A percentile compares a stretch with the other conserved stretches of the same genome.
Evolutionary conservation across 2,888 invertebrate species (phyloP).

Genomic region (Scrobipalpa atriplicella): DNA sequence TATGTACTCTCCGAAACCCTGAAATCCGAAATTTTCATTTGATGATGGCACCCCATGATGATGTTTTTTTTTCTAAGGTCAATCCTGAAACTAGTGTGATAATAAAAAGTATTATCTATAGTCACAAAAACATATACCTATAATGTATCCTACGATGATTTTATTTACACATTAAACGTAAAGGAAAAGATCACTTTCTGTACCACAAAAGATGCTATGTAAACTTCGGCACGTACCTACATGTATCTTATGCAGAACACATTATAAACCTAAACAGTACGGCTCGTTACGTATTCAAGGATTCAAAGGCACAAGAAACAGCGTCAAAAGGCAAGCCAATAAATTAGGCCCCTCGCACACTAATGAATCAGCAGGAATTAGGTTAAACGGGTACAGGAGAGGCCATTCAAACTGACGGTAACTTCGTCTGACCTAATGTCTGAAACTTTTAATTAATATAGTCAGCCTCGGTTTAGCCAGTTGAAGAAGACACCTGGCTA

Average conservation of each 20-base stretch:
- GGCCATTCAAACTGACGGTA: conserved; percentile 16
- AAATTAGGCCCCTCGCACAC: conserved; percentile 15
- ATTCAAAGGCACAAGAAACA: conserved; percentile 4
- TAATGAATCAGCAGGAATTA: conserved; percentile 20
- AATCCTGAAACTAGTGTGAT: too few species aligned
- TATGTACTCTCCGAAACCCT: too few species aligned
- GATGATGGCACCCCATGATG: too few species aligned
- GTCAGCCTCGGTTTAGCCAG: conserved; percentile 17
- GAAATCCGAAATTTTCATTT: too few species aligned
- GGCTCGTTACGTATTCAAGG: background rate
- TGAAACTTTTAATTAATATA: conserved; percentile 47
- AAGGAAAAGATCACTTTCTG: too few species aligned
- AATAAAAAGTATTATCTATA: too few species aligned
- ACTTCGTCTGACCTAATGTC: conserved; percentile 27
- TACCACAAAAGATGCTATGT: too few species aligned
- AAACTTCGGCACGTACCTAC: too few species aligned
- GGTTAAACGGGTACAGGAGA: conserved; percentile 18
- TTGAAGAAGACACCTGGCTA: background rate
- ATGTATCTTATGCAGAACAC: background rate
- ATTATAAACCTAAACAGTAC: background rate
- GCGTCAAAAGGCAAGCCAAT: conserved; percentile 2
- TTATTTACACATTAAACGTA: too few species aligned
- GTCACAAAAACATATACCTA: too few species aligned
- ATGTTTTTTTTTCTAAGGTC: too few species aligned
- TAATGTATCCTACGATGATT: too few species aligned